These are phyloP conservation scores for Hydrochoerus hydrochaeris DNA, from an alignment of 2,113 vertebrate genomes.

Conservation along the genomic window DNA sequence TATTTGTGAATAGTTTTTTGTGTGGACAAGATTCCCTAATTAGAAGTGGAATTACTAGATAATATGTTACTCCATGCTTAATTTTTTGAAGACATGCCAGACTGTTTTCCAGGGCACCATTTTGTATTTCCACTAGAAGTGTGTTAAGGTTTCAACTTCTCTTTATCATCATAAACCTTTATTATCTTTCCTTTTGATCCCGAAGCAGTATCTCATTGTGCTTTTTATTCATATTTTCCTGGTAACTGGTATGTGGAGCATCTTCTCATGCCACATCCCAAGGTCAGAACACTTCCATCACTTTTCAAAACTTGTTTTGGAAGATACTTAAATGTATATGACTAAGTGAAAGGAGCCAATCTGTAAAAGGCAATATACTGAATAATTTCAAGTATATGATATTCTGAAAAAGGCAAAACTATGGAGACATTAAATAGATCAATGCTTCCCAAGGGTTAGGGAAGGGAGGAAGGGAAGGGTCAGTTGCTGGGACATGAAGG, in stretches of 20 bases:
- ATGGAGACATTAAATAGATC: neutral
- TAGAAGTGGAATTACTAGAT: neutral
- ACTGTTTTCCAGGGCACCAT: neutral
- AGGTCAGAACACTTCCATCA: neutral
- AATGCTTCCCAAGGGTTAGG: neutral
- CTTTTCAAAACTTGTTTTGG: neutral
- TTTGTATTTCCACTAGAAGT: neutral
- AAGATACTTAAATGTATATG: neutral
- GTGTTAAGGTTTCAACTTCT: neutral
- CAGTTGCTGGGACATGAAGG: neutral
- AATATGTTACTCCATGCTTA: neutral
- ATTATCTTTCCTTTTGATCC: neutral
- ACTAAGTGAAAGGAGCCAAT: neutral
- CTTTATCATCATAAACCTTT: neutral
- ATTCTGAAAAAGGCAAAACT: neutral
- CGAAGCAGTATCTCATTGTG: neutral
- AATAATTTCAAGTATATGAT: neutral
- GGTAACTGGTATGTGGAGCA: neutral
- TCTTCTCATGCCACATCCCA: neutral
- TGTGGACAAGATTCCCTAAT: neutral
- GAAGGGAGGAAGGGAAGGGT: neutral
- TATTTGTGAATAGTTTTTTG: neutral
- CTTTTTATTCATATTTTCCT: conserved; percentile 5
- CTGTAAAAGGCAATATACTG: neutral
- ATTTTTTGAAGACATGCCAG: neutral